Evolutionary conservation across 2,888 invertebrate species (phyloP), one percentile per base, ranked within the genome.

Genomic region (Stegophylla sp.): DNA sequence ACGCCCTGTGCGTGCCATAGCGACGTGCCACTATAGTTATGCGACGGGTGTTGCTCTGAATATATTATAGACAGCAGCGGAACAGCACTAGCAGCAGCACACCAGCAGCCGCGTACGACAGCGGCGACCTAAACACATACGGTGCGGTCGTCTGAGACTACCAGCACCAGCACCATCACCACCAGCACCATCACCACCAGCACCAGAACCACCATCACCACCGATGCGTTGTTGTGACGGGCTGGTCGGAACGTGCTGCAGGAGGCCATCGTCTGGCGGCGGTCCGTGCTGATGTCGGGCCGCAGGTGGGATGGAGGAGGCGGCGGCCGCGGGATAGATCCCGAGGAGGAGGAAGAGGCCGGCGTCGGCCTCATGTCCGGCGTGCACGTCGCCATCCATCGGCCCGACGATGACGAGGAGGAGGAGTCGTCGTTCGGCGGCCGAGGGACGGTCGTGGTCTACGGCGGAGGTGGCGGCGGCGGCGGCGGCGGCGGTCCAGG

Each of bases 271-370:
- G 69, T 79, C 69, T 26, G 77, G 69, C 77, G 59, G 59, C 59
- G 59, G 69, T 69, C 59, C 77, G 59, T 56, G 69, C 77, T 79
- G 79, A 79, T 79, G 79, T 79, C 79, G 59, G 69, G 79, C 69
- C 79, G 79, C 69, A 71, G 69, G 59, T 79, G 79, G 79, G 79
- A 79, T 76, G 76, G 76, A 66, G 76, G 23, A 66, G 76, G 23
- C 64, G 76, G 66, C 34, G 79, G 79, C 61, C 34, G 79, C 69
- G 79, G 79, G 79, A 79, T 61, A 71, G 79, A 61, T 69, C 71
- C 69, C 69, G 79, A 79, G 79, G 79, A 79, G 69, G 77, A 77
- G 28, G 79, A 77, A 20, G 79, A 79, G 56, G 79, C 79, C 61
- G 79, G 61, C 41, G 69, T 79, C 48, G 79, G 79, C 48, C 79